phyloP scores from a whole-genome alignment of 2,888 invertebrate genomes.

The Trilocha varians region DNA sequence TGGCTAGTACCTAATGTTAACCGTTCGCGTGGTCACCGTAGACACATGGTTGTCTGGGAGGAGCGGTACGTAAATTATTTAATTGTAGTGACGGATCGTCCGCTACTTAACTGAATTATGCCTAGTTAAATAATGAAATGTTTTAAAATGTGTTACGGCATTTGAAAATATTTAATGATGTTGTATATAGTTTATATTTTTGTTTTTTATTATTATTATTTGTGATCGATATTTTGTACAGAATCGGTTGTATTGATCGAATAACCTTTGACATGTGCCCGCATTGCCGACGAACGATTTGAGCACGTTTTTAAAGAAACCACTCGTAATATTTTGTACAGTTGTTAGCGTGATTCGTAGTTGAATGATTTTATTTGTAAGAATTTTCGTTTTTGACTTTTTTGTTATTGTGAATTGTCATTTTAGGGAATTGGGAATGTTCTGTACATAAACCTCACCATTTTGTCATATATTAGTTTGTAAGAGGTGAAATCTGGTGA shows the following conservation, averaged over 20 bases:
- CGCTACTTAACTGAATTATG: slow-evolving; percentile 56
- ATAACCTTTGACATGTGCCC: slow-evolving; percentile 53
- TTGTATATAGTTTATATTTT: slow-evolving; percentile 73
- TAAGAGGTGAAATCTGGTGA: slow-evolving; percentile 65
- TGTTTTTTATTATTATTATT: slow-evolving; percentile 59
- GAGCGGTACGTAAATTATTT: slow-evolving; percentile 40
- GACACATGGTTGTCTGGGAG: slow-evolving; percentile 35
- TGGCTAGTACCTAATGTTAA: slow-evolving; percentile 47
- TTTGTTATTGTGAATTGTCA: slow-evolving; percentile 80
- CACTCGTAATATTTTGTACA: slow-evolving; percentile 70
- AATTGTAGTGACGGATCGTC: slow-evolving; percentile 35
- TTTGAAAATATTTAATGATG: slow-evolving; percentile 72
- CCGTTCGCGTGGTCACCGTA: slow-evolving; percentile 30
- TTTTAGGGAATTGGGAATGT: slow-evolving; percentile 81
- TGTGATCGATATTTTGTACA: slow-evolving; percentile 54
- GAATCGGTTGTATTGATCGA: slow-evolving; percentile 43
- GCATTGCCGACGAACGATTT: slow-evolving; percentile 45
- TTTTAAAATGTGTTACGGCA: slow-evolving; percentile 73
- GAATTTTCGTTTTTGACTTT: slow-evolving; percentile 60
- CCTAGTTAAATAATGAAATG: slow-evolving; percentile 69
- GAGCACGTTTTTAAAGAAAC: slow-evolving; percentile 63
- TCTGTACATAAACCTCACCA: slow-evolving; percentile 75
- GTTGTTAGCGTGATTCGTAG: slow-evolving; percentile 69
- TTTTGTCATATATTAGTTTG: slow-evolving; percentile 61
- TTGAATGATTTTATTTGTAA: slow-evolving; percentile 65